Conservation (phyloP, 2,797 vertebrate genomes). For the Centropyge bicolor region DNA sequence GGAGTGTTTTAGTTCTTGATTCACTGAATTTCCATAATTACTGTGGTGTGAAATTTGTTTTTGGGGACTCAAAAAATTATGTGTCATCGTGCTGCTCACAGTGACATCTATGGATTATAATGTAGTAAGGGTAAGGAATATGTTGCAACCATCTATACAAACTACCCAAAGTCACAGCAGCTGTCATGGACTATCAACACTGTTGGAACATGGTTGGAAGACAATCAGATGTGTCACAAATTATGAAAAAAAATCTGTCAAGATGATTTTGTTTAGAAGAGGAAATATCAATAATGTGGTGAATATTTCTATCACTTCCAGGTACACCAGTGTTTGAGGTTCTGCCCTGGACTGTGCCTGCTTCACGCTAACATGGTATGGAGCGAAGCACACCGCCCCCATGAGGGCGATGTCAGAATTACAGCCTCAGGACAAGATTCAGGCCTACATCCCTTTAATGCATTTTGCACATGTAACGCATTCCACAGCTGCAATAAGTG, state of each 20-base stretch:
- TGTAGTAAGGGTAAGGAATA: background rate
- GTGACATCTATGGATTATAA: background rate
- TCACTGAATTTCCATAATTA: background rate
- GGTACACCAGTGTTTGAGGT: constrained; percentile 68
- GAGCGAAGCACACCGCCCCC: constrained; percentile 42
- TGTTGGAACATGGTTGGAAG: background rate
- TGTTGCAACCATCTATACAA: background rate
- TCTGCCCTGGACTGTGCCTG: constrained; percentile 50
- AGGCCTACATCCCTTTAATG: background rate
- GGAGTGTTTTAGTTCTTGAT: background rate
- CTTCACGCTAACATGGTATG: constrained; percentile 11
- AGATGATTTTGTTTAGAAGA: background rate
- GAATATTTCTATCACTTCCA: constrained; percentile 39
- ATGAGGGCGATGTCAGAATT: constrained; percentile 46
- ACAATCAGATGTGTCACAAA: background rate
- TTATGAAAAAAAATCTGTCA: background rate
- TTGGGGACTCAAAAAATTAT: background rate
- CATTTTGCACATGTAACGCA: background rate
- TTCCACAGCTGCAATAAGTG: background rate
- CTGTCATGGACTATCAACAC: background rate
- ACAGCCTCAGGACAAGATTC: background rate
- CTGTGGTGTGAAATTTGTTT: background rate
- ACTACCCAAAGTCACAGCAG: background rate
- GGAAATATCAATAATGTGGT: background rate
- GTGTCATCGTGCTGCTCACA: background rate